Base-by-base conservation (phyloP, 2,888 invertebrate species). In the Sipha maydis region DNA sequence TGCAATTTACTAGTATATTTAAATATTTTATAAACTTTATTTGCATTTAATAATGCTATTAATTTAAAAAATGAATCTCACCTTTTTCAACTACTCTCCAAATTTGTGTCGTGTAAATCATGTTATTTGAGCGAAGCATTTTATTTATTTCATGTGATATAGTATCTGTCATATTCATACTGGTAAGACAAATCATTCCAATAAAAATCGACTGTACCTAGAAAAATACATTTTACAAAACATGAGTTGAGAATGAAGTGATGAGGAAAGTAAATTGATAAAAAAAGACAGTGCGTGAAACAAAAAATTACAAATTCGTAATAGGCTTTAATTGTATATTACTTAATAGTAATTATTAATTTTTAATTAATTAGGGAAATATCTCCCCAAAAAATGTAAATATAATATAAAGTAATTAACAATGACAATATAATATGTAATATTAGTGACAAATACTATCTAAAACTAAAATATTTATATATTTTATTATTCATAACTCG, bases 31-130 rank as follows among this genome's bases (percentile, higher is more conserved):
- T 28, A 21, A 3, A 25, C 61, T 1, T 61, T 25, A 28, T 69
- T 69, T 69, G 11, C 25, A 0, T 28, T 69, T n/a, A 3, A 9
- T 11, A 69, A n/a, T 69, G 11, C 8, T 69, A 69, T 11, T n/a
- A 28, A 69, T 69, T 28, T n/a, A 69, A 28, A n/a, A 69, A 25
- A n/a, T 7, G n/a, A n/a, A 79, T 79, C 28, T 56, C 11, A 88
- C 82, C 88, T 88, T 88, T 82, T 88, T 88, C 88, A 5, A 88
- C n/a, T 31, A 61, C 34, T 80, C 73, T 88, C 41, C 21, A 88
- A 28, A 88, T 80, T 25, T 80, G 75, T 19, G 73, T 75, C 14
- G 86, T 41, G 41, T 88, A 88, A n/a, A 69, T 3, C 86, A 88
- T 88, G 38, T 88, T 88, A 31, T 88, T 88, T 14, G 79, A 73